Conservation (phyloP, 2,888 invertebrate genomes). For the Lordiphosa andalusiaca region DNA sequence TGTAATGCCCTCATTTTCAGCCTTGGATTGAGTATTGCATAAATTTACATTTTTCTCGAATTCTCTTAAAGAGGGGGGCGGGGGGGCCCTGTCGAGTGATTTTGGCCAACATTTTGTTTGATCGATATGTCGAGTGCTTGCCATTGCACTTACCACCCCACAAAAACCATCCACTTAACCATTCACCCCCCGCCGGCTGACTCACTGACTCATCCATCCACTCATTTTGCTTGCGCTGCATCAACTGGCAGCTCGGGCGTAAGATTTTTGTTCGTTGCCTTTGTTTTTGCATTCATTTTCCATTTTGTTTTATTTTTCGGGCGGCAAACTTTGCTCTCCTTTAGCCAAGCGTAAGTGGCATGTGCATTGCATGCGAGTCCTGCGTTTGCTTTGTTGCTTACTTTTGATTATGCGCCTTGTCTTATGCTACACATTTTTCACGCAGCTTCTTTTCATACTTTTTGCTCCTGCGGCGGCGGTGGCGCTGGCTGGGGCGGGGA, state of each 20-base stretch:
- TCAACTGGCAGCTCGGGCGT: conserved; percentile 52
- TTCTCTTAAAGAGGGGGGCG: no score
- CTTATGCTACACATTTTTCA: conserved; percentile 61
- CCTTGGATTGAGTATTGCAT: neutral
- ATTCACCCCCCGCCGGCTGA: conserved; percentile 6
- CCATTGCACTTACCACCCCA: conserved; percentile 3
- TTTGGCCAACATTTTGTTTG: conserved; percentile 28
- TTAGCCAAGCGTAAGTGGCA: conserved; percentile 27
- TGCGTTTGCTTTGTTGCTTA: conserved; percentile 31
- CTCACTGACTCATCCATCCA: conserved; percentile 3
- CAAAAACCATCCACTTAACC: conserved; percentile 7
- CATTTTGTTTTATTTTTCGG: neutral
- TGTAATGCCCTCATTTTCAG: no score
- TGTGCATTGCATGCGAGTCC: conserved; percentile 22
- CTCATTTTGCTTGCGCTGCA: conserved; percentile 45
- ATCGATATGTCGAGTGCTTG: conserved; percentile 52
- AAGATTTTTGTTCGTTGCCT: conserved; percentile 42
- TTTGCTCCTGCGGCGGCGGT: conserved; percentile 12
- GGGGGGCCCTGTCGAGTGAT: conserved; percentile 25
- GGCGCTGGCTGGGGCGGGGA: neutral
- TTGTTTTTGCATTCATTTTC: conserved; percentile 26
- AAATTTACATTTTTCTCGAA: conserved; percentile 12
- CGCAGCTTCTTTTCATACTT: conserved; percentile 47
- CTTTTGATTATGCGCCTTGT: conserved; percentile 66
- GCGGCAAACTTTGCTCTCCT: conserved; percentile 18